A percentile compares a stretch with the other conserved stretches of the same genome.
Evolutionary conservation across 2,797 vertebrate genomes (phyloP).

Genomic region (Poeciliopsis turneri): DNA sequence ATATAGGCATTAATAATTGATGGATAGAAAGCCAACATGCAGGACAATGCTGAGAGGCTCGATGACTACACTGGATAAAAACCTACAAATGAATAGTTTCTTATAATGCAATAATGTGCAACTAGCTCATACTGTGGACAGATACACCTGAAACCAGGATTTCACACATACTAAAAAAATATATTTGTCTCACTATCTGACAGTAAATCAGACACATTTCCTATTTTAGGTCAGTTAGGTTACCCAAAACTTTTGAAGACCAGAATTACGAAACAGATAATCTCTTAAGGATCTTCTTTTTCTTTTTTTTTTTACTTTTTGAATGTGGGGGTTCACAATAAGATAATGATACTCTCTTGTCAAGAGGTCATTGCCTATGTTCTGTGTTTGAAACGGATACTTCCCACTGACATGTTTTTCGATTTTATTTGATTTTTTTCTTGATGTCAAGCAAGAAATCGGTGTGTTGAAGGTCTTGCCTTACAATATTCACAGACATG

Average conservation of each 20-base stretch:
- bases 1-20: slow-evolving; percentile 77
- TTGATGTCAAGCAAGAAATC: background rate
- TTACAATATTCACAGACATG: background rate
- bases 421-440: background rate
- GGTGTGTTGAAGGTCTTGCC: background rate
- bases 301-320: background rate
- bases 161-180: background rate
- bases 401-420: background rate
- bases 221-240: background rate
- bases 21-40: slow-evolving; percentile 64
- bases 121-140: slow-evolving; percentile 42
- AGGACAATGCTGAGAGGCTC: slow-evolving; percentile 54
- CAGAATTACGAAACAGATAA: background rate
- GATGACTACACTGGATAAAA: slow-evolving; percentile 59
- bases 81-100: slow-evolving; percentile 65
- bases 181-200: background rate
- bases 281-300: background rate
- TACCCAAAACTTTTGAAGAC: background rate
- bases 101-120: slow-evolving; percentile 52
- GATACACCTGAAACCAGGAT: background rate
- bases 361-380: background rate
- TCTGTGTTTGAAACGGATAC: background rate
- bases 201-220: background rate
- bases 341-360: background rate
- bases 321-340: background rate